Evolutionary conservation across 2,797 vertebrate species (phyloP), one percentile per base, ranked within the genome.

Genomic region (Sternarchorhynchus goeldii): DNA sequence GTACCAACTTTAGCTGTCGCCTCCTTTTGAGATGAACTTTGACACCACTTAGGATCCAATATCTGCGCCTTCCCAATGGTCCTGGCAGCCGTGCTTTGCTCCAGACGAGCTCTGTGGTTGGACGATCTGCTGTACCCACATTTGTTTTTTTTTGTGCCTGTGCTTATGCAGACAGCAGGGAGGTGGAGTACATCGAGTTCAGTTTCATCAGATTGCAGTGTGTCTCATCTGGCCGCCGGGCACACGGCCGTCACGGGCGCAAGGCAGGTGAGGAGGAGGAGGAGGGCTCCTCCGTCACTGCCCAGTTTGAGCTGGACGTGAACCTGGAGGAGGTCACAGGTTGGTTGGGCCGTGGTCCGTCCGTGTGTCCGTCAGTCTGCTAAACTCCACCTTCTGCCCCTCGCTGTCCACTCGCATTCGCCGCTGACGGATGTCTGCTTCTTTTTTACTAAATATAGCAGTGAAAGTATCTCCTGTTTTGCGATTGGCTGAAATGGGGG

Each of bases 281-380:
- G 21, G 92, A 93, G 85, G 93, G 95, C 87, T 94, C 94, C 68
- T 93, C 95, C 76, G 93, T 99, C 89, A 96, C 93, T 66, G 95
- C 92, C 82, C 95, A 97, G 91, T 96, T 99, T 92, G 96, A 96
- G 91, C 93, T 97, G 90, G 96, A 98, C 85, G 93, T 93, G 86
- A 96, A 94, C 93, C 92, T 88, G 91, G 95, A 97, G 95, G 96
- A 98, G 97, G 96, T 98, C 94, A 98, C 97, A 99, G 97, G 98
- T 99, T 97, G 95, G 98, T 99, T 94, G 91, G 91, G 91, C 90
- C 91, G 89, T 77, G 60, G 82, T 87, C 88, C 85, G 90, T 90
- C 91, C 86, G 88, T 85, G 88, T 86, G 89, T 87, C 16, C 66
- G 29, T 86, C 82, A 73, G 39, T 53, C 2, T 25, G 50, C 39